phyloP scores from a whole-genome alignment of 2,888 invertebrate species.

The Andricus quercusramuli region DNA sequence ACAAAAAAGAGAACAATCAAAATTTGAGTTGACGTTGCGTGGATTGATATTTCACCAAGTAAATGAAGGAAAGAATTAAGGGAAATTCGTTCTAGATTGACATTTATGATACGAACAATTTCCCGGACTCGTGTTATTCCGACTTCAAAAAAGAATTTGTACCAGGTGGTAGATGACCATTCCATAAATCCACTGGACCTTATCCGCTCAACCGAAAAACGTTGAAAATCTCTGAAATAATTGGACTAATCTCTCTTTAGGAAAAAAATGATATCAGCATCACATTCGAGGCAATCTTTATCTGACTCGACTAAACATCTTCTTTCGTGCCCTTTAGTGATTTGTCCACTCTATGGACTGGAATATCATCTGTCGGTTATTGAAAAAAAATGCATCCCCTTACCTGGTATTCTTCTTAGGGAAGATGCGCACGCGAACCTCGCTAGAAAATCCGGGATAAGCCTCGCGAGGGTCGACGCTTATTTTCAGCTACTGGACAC shows the following conservation, averaged over 20 bases:
- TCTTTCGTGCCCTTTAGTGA: slow-evolving; percentile 32
- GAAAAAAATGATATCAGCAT: slow-evolving; percentile 34
- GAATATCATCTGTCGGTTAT: slow-evolving; percentile 39
- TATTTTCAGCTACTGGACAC: slow-evolving; percentile 51
- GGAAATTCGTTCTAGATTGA: not conserved
- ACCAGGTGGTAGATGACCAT: slow-evolving; percentile 34
- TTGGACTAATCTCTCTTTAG: slow-evolving; percentile 24
- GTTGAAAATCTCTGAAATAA: slow-evolving; percentile 25
- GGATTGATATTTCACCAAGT: not conserved
- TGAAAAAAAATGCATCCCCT: slow-evolving; percentile 36
- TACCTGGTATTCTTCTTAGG: slow-evolving; percentile 27
- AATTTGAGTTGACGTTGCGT: not conserved
- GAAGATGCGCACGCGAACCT: slow-evolving; percentile 55
- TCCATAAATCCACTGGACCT: slow-evolving; percentile 11
- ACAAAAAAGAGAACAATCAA: not conserved
- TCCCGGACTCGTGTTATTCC: not conserved
- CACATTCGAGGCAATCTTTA: slow-evolving; percentile 10
- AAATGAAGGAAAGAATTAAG: not conserved
- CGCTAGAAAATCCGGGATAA: slow-evolving; percentile 64
- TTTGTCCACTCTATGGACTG: slow-evolving; percentile 8
- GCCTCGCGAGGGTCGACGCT: slow-evolving; percentile 49
- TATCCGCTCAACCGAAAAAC: not conserved
- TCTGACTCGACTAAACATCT: slow-evolving; percentile 12
- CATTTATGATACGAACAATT: not conserved
- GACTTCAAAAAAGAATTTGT: not conserved